phyloP scores from a whole-genome alignment of 2,113 vertebrate genomes.

The Oreochromis niloticus region DNA sequence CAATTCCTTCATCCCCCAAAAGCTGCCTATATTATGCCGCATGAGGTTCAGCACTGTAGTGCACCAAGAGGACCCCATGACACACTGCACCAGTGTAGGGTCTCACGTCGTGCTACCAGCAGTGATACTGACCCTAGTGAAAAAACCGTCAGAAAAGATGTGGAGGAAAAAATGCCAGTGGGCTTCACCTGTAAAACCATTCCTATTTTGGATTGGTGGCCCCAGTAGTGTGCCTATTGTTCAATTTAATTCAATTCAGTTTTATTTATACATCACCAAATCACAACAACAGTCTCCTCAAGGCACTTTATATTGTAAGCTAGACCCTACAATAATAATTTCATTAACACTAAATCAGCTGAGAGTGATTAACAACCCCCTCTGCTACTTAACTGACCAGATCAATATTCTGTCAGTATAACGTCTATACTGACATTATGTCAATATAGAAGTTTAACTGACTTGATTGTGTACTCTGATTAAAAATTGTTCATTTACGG shows the following conservation, averaged over 20 bases:
- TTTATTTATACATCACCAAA: neutral
- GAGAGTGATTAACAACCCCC: neutral
- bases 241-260: neutral
- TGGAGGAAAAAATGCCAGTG: neutral
- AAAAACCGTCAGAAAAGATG: neutral
- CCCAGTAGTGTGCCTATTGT: neutral
- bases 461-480: neutral
- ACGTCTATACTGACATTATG: neutral
- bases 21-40: neutral
- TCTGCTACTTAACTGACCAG: neutral
- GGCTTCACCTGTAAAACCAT: neutral
- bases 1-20: neutral
- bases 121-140: neutral
- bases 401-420: neutral
- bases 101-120: neutral
- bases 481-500: neutral
- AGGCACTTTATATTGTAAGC: neutral
- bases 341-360: neutral
- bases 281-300: neutral
- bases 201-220: neutral
- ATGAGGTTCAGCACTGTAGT: neutral
- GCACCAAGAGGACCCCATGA: rapidly evolving
- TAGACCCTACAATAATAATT: neutral
- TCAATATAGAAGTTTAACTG: neutral
- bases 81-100: neutral